Evolutionary conservation across 2,888 invertebrate genomes (phyloP).

Genomic region (Lithophane leautieri): DNA sequence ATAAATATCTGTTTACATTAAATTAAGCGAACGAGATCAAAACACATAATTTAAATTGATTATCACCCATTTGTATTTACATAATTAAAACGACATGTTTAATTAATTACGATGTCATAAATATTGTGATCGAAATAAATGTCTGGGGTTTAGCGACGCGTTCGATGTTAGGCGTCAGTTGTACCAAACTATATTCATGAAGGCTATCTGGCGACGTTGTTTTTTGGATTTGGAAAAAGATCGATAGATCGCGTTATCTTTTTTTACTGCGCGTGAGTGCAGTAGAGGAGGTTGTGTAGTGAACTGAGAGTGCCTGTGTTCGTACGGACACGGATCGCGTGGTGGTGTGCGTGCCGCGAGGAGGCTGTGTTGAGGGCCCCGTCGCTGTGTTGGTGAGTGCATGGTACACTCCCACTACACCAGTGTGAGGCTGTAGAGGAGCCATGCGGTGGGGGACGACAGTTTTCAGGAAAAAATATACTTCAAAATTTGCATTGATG

Average conservation of each 20-base stretch:
- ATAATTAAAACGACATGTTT: conserved; percentile 89
- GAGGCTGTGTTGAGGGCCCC: conserved; percentile 82
- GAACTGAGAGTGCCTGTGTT: conserved; percentile 89
- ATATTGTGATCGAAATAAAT: conserved; percentile 84
- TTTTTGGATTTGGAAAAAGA: conserved; percentile 88
- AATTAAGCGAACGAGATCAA: conserved; percentile 85
- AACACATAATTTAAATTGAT: conserved; percentile 88
- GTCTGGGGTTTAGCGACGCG: conserved; percentile 80
- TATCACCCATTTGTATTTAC: conserved; percentile 88
- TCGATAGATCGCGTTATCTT: conserved; percentile 90
- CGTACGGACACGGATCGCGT: conserved; percentile 80
- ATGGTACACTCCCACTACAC: conserved; percentile 85
- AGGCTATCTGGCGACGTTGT: conserved; percentile 81
- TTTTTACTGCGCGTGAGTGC: conserved; percentile 90
- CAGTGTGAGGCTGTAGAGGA: conserved; percentile 79
- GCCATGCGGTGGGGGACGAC: conserved; percentile 67
- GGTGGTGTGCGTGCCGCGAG: conserved; percentile 82
- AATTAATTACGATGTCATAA: conserved; percentile 88
- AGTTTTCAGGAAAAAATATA: conserved; percentile 40
- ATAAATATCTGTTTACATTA: conserved; percentile 88
- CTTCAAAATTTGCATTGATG: conserved; percentile 3
- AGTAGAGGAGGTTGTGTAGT: conserved; percentile 89
- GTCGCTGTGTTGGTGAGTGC: conserved; percentile 85
- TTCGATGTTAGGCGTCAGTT: conserved; percentile 84
- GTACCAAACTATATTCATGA: conserved; percentile 84